Percentiles rank a stretch among this genome's conserved stretches.
phyloP scores from a whole-genome alignment of 2,888 invertebrate genomes.

The Dusona sp. region DNA sequence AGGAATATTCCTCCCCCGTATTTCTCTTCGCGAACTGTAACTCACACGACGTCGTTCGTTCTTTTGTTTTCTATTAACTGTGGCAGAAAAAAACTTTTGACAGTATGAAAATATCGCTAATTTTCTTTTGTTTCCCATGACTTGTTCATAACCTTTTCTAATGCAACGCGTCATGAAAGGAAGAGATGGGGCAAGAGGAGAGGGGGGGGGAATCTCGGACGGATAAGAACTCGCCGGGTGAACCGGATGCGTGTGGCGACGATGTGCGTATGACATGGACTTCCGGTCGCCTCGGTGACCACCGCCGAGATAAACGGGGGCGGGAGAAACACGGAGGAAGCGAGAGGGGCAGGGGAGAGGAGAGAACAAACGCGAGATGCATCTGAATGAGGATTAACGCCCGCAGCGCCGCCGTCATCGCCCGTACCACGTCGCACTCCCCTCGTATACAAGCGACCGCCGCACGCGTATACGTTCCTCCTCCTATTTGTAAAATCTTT shows the following conservation, averaged over 20 bases:
- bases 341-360: conserved; percentile 70
- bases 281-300: conserved; percentile 79
- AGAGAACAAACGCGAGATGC: conserved; percentile 80
- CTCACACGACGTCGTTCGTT: not conserved
- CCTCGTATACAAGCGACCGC: not conserved
- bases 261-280: conserved; percentile 82
- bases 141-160: not conserved
- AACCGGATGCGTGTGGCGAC: conserved; percentile 81
- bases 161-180: conserved; percentile 5
- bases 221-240: conserved; percentile 74
- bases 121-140: not conserved
- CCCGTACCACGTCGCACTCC: not conserved
- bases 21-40: not conserved
- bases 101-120: not conserved
- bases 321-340: conserved; percentile 70
- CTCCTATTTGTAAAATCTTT: not conserved
- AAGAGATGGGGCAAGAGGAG: not conserved
- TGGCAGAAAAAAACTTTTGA: not conserved
- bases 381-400: conserved; percentile 80
- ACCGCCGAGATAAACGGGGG: conserved; percentile 63
- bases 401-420: conserved; percentile 1
- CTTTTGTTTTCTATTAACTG: not conserved
- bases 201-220: conserved; percentile 57
- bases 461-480: not conserved
- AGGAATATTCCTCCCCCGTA: too few relatives aligned